A percentile compares a stretch with the other conserved stretches of the same genome.
Conservation (phyloP, 1,140 invertebrate species). For the Melitaea cinxia region DNA sequence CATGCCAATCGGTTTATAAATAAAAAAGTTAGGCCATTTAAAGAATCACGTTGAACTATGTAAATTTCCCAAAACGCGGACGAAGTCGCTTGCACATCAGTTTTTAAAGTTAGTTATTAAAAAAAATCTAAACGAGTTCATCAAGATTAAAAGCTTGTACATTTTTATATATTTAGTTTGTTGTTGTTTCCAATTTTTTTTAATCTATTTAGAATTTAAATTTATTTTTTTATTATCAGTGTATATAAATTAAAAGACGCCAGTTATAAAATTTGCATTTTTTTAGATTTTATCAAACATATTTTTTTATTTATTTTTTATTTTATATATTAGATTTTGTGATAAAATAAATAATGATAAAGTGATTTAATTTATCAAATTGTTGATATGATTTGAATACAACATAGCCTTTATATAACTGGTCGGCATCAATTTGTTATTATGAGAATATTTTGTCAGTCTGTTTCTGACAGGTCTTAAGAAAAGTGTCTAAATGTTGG, state of each 20-base stretch:
- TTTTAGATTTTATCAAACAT: constrained; percentile 2
- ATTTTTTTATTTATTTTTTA: no score
- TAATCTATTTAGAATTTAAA: neutral
- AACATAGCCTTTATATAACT: neutral
- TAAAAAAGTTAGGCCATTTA: no score
- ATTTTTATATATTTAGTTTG: neutral
- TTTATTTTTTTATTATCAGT: neutral
- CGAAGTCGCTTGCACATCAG: no score
- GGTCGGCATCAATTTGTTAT: neutral
- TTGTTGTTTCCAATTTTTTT: neutral
- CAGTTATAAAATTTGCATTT: constrained; percentile 6
- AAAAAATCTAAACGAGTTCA: no score
- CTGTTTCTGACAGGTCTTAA: neutral
- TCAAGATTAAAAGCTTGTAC: neutral
- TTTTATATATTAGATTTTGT: constrained; percentile 6
- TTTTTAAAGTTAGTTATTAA: no score
- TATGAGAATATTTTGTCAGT: neutral
- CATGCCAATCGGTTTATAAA: no score
- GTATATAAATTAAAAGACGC: constrained; percentile 1
- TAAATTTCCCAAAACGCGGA: no score
- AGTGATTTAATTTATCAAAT: neutral
- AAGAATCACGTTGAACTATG: no score
- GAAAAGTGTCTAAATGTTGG: no score
- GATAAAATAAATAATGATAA: constrained; percentile 11
- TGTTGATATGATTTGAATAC: neutral